These are phyloP conservation scores for Xiphorhynchus elegans DNA, from an alignment of 2,113 vertebrate species.

Conservation along the genomic window DNA sequence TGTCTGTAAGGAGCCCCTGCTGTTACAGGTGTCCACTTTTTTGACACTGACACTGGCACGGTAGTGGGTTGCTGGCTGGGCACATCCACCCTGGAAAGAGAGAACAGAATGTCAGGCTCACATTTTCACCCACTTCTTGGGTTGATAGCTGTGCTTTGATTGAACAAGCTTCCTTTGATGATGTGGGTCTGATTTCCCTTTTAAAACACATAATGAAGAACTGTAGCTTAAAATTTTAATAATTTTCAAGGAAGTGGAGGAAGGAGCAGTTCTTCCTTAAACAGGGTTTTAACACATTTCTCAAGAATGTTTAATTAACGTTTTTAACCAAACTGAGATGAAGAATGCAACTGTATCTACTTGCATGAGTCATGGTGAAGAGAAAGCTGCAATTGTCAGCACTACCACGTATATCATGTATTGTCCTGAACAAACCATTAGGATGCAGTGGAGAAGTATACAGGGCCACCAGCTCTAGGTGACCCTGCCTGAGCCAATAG, in stretches of 20 bases:
- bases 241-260: neutral
- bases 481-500: rapidly evolving
- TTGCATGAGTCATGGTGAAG: neutral
- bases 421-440: neutral
- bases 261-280: neutral
- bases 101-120: neutral
- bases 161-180: neutral
- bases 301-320: neutral
- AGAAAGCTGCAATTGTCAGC: neutral
- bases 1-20: neutral
- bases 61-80: neutral
- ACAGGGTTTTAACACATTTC: neutral
- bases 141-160: neutral
- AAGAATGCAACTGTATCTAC: neutral
- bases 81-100: neutral
- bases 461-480: neutral
- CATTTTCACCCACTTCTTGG: neutral
- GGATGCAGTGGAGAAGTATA: neutral
- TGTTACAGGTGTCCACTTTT: neutral
- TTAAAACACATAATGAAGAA: neutral
- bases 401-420: neutral
- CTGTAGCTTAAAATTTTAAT: neutral
- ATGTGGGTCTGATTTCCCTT: neutral
- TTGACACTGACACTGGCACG: neutral
- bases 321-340: neutral